phyloP scores from a whole-genome alignment of 2,888 invertebrate genomes.

The Troides oblongomaculatus region DNA sequence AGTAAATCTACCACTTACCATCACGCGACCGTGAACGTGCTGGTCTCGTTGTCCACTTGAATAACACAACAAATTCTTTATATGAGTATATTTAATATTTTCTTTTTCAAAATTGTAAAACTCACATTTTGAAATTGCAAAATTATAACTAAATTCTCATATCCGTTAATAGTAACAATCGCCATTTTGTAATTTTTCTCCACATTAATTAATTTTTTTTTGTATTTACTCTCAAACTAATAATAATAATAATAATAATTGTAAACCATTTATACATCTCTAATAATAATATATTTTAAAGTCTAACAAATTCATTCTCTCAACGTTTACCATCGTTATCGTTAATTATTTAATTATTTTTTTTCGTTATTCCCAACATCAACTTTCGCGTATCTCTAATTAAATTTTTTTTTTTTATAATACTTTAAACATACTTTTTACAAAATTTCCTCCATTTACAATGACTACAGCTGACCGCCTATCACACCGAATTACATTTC shows the following conservation, averaged over 20 bases:
- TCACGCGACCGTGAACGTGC: no score
- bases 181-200: slow-evolving; percentile 70
- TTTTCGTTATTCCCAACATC: slow-evolving; percentile 65
- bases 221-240: slow-evolving; percentile 71
- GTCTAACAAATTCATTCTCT: slow-evolving; percentile 79
- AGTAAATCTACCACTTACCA: no score
- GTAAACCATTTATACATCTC: slow-evolving; percentile 79
- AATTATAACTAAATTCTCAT: slow-evolving; percentile 80
- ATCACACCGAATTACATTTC: slow-evolving; percentile 63
- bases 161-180: slow-evolving; percentile 79
- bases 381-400: slow-evolving; percentile 71
- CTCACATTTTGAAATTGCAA: slow-evolving; percentile 81
- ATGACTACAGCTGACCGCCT: slow-evolving; percentile 59
- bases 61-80: slow-evolving; percentile 59
- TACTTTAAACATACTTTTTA: slow-evolving; percentile 75
- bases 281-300: slow-evolving; percentile 79
- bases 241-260: slow-evolving; percentile 67
- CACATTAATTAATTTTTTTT: slow-evolving; percentile 39
- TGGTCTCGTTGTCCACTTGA: slow-evolving; percentile 32
- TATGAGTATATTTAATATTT: slow-evolving; percentile 81
- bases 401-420: slow-evolving; percentile 63
- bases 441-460: slow-evolving; percentile 63
- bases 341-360: slow-evolving; percentile 31
- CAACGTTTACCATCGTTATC: slow-evolving; percentile 69
- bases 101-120: slow-evolving; percentile 80